These are phyloP conservation scores for Pseudomyrmex flavicornis DNA, from an alignment of 1,140 invertebrate species.

Conservation along the genomic window DNA sequence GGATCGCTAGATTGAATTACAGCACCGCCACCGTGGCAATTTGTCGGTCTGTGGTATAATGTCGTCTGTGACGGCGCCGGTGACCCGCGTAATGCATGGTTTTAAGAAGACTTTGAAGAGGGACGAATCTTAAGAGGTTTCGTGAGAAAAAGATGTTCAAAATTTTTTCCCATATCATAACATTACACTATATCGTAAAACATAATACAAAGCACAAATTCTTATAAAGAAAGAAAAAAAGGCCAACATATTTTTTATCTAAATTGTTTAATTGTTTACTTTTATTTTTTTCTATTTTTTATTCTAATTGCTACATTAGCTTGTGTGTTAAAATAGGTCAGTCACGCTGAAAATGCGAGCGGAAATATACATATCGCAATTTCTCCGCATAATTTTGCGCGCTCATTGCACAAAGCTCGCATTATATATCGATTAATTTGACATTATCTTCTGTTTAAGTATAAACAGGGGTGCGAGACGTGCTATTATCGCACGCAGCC, in stretches of 20 bases:
- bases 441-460: conserved; percentile 53
- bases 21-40: conserved; percentile 30
- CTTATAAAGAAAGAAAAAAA: neutral
- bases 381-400: neutral
- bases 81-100: conserved; percentile 11
- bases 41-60: conserved; percentile 52
- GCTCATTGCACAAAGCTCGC: conserved; percentile 36
- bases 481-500: conserved; percentile 38
- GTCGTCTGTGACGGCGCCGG: conserved; percentile 33
- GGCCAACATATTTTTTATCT: too few relatives aligned
- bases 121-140: neutral
- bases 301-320: neutral
- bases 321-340: conserved; percentile 27
- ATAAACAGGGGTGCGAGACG: conserved; percentile 57
- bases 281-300: neutral
- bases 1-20: conserved; percentile 58
- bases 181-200: neutral
- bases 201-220: too few relatives aligned
- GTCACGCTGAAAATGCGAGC: conserved; percentile 11
- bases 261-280: too few relatives aligned
- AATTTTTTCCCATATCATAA: neutral
- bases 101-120: neutral
- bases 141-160: neutral
- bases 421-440: conserved; percentile 64
- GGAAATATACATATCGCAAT: conserved; percentile 7